Evolutionary conservation across 2,888 invertebrate species (phyloP), one percentile per base, ranked within the genome.

Genomic region (Pecten maximus): DNA sequence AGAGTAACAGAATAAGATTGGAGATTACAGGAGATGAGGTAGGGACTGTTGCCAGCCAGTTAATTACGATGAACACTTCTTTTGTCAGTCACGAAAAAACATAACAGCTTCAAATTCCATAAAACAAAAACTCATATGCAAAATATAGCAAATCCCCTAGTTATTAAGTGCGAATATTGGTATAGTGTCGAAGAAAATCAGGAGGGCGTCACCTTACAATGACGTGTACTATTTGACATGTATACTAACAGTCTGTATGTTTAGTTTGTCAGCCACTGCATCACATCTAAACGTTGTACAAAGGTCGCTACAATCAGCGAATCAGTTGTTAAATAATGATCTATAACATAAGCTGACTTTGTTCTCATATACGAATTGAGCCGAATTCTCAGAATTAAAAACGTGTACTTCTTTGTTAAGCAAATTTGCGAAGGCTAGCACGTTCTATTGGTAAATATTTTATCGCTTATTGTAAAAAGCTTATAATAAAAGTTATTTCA

Each of bases 101-200:
- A 74, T 35, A 74, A 74, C 74, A 74, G 74, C 74, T 74, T 28
- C 74, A 74, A 74, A 74, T 74, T 74, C 74, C 74, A 74, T 74
- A 74, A 74, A 28, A 74, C 74, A 74, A 74, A 74, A 74, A 74
- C 0, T 35, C 12, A 74, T 23, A 35, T 74, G 28, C 35, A 74
- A 74, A 74, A 74, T 74, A 74, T 35, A 74, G 28, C 74, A 74
- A 74, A 74, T 74, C 35, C 12, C 35, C 74, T 74, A 35, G 74
- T 35, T 74, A 74, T 74, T 35, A 74, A 74, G 74, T 28, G 12
- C 54, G 54, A 19, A 23, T 6, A 23, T 54, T 54, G 54, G 54
- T 8, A 54, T 54, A 54, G 54, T 54, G 54, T 23, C 54, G 54
- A 48, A 6, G 23, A 54, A 54, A 54, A 2, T 54, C 19, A 23